Evolutionary conservation across 2,113 vertebrate genomes (phyloP).

Genomic region (Sinocyclocheilus anshuiensis): DNA sequence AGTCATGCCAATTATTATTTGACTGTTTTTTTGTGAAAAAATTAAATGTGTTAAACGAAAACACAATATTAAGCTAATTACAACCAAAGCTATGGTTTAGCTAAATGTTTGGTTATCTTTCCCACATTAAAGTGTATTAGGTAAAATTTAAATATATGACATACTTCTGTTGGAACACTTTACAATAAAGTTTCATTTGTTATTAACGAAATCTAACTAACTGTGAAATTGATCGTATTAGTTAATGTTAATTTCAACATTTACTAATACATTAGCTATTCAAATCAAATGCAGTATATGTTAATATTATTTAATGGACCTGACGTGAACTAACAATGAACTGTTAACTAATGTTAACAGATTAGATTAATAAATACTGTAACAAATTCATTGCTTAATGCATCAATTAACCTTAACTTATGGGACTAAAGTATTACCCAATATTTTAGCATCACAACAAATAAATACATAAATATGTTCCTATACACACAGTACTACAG

Average conservation of each 20-base stretch:
- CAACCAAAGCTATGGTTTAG: neutral
- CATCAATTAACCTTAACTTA: neutral
- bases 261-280: neutral
- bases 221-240: neutral
- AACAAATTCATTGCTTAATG: neutral
- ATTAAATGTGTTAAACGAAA: neutral
- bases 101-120: neutral
- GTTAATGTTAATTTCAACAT: neutral
- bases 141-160: neutral
- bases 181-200: neutral
- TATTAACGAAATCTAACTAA: too few relatives aligned
- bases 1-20: neutral
- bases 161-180: neutral
- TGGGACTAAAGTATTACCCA: neutral
- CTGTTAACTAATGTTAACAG: neutral
- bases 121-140: neutral
- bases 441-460: neutral
- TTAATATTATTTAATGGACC: neutral
- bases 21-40: neutral
- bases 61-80: neutral
- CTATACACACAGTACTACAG: neutral
- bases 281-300: neutral
- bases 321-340: neutral
- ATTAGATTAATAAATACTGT: neutral
- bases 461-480: neutral